phyloP scores from a whole-genome alignment of 2,888 invertebrate genomes.

The Harpalus rubripes region DNA sequence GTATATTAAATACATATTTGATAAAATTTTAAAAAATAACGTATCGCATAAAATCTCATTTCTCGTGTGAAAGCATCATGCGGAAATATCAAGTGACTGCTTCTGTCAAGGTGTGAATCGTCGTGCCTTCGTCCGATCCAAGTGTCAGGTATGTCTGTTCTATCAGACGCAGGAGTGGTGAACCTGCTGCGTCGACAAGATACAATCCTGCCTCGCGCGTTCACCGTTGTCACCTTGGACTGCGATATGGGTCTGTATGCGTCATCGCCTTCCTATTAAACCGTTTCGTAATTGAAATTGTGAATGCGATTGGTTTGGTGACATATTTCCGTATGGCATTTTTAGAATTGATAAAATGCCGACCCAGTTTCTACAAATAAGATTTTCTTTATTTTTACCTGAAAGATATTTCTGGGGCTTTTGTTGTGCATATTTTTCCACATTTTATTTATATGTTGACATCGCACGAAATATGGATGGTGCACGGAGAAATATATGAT shows the following conservation, averaged over 20 bases:
- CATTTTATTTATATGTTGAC: constrained; percentile 27
- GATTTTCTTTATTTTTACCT: constrained; percentile 46
- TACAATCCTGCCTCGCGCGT: not conserved
- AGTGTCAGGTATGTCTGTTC: constrained; percentile 33
- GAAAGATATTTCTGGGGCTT: constrained; percentile 12
- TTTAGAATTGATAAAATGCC: constrained; percentile 39
- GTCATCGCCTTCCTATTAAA: constrained; percentile 46
- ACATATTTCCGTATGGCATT: constrained; percentile 35
- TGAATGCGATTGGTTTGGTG: constrained; percentile 27
- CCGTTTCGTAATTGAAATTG: constrained; percentile 30
- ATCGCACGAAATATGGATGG: constrained; percentile 10
- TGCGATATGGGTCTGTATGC: constrained; percentile 19
- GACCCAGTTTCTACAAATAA: constrained; percentile 13
- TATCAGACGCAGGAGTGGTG: constrained; percentile 16
- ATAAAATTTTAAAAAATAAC: too few relatives aligned
- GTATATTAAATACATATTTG: too few relatives aligned
- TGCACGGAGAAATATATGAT: not conserved
- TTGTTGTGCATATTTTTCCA: constrained; percentile 32
- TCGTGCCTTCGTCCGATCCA: not conserved
- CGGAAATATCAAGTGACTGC: constrained; percentile 22
- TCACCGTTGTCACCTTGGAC: constrained; percentile 44
- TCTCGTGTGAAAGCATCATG: not conserved
- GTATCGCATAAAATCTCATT: too few relatives aligned
- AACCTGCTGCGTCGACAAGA: constrained; percentile 11
- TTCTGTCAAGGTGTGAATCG: constrained; percentile 11